Evolutionary conservation across 2,113 vertebrate genomes (phyloP).

Genomic region (Catharus fuscescens): DNA sequence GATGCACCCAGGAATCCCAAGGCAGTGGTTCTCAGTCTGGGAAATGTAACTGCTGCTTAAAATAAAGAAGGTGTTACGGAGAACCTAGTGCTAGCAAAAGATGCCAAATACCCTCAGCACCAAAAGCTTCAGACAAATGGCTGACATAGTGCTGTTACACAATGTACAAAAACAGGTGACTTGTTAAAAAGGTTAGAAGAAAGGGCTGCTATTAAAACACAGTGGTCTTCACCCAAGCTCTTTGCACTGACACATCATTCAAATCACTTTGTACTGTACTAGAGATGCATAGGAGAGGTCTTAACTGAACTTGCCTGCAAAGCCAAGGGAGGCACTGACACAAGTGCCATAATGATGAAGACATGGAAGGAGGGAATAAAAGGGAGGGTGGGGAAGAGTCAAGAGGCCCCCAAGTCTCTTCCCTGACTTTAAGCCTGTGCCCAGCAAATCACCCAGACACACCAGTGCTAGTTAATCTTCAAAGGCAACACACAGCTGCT

Average conservation of each 20-base stretch:
- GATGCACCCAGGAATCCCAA: background rate
- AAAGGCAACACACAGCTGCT: background rate
- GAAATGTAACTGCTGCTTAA: background rate
- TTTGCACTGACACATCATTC: background rate
- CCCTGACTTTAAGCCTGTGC: background rate
- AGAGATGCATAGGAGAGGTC: background rate
- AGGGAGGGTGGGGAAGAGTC: background rate
- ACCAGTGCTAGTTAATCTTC: background rate
- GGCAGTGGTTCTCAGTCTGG: background rate
- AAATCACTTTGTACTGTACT: background rate
- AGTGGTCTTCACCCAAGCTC: background rate
- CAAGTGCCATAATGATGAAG: background rate
- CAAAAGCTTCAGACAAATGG: background rate
- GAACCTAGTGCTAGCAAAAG: background rate
- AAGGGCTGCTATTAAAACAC: background rate
- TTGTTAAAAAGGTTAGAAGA: background rate
- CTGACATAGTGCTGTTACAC: background rate
- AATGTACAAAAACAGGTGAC: background rate
- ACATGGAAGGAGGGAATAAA: fast-evolving
- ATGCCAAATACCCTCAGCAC: background rate
- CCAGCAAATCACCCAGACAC: background rate
- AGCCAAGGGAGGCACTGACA: background rate
- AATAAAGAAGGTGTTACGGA: background rate
- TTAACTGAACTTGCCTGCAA: background rate
- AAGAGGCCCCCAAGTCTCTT: background rate